Evolutionary conservation across 2,113 vertebrate genomes (phyloP).

Genomic region (Hoplias malabaricus): DNA sequence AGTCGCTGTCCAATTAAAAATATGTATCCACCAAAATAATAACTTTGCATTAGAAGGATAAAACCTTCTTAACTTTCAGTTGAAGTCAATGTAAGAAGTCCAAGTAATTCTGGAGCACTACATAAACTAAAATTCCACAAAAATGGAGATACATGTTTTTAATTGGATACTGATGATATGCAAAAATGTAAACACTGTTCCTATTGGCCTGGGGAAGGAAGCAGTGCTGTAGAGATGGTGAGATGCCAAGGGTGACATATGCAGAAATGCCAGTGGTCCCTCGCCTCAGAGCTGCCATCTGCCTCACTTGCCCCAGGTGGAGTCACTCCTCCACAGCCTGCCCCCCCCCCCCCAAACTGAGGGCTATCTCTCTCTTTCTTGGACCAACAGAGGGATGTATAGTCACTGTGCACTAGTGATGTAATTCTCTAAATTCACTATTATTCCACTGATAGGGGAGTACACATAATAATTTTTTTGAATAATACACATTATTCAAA

Average conservation of each 20-base stretch:
- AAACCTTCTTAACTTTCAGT: no score
- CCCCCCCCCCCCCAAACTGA: background rate
- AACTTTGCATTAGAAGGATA: no score
- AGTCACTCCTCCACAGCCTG: conserved; percentile 8
- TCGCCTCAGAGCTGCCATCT: conserved; percentile 58
- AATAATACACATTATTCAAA: no score
- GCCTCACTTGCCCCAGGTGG: conserved; percentile 55
- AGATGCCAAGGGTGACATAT: conserved; percentile 37
- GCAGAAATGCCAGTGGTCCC: conserved; percentile 22
- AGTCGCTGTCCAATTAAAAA: no score
- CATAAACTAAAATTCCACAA: no score
- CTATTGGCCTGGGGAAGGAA: background rate
- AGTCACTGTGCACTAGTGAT: background rate
- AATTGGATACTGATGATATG: no score
- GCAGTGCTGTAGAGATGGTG: background rate
- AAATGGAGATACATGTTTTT: no score
- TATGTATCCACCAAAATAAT: no score
- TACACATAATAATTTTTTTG: no score
- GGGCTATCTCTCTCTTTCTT: background rate
- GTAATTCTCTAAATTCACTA: background rate
- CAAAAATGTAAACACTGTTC: background rate
- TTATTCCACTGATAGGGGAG: no score
- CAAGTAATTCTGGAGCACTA: no score
- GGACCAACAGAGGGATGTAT: background rate
- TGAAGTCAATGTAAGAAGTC: no score